Percentiles rank a stretch among this genome's conserved stretches.
These are phyloP conservation scores for Xanthorhoe designata DNA, from an alignment of 2,888 invertebrate genomes.

Conservation along the genomic window DNA sequence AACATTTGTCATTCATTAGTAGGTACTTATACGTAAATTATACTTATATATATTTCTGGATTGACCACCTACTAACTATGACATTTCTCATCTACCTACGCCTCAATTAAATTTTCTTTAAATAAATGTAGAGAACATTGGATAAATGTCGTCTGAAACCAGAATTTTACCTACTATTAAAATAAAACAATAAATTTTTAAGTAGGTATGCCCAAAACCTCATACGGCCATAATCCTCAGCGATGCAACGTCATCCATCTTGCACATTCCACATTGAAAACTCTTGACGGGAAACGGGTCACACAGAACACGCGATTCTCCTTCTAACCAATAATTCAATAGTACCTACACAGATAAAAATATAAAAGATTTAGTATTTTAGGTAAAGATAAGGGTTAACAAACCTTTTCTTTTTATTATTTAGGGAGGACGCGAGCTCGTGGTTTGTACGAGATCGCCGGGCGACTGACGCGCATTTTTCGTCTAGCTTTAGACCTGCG, in stretches of 20 bases:
- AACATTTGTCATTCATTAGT: too few species aligned
- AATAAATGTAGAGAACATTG: too few species aligned
- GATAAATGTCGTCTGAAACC: too few species aligned
- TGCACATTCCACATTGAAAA: slow-evolving; percentile 28
- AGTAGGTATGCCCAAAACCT: background rate
- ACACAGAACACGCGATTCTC: background rate
- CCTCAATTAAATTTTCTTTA: too few species aligned
- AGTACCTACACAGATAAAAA: background rate
- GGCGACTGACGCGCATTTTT: slow-evolving; percentile 33
- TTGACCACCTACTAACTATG: too few species aligned
- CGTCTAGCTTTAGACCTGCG: slow-evolving; percentile 25
- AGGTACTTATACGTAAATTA: too few species aligned
- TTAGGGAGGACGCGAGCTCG: slow-evolving; percentile 26
- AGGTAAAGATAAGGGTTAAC: slow-evolving; percentile 23
- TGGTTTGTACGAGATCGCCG: slow-evolving; percentile 12
- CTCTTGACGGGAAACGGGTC: background rate
- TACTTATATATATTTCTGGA: too few species aligned
- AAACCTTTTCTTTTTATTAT: slow-evolving; percentile 19
- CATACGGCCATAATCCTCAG: background rate
- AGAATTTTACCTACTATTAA: background rate
- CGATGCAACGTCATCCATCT: slow-evolving; percentile 24
- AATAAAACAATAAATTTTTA: background rate
- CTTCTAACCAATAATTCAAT: background rate
- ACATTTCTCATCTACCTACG: too few species aligned
- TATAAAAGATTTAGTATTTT: background rate